Evolutionary conservation across 1,140 invertebrate species (phyloP).

Genomic region (Whitmania pigra): DNA sequence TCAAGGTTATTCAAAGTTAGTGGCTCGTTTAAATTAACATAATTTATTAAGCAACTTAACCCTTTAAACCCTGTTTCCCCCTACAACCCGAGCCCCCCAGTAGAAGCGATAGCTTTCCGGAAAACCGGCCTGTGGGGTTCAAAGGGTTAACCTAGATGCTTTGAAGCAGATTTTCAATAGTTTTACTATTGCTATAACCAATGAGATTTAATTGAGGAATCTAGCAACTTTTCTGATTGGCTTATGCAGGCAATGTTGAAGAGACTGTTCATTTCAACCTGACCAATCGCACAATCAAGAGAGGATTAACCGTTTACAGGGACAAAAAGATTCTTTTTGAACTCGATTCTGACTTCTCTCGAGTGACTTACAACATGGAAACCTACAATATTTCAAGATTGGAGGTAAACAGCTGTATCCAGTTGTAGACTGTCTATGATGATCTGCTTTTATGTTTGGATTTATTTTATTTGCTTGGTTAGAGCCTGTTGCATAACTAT

Average conservation of each 20-base stretch:
- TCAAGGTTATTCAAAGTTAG: conserved; percentile 1
- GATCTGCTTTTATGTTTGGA: background rate
- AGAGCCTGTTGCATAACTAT: too few relatives aligned
- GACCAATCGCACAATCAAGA: conserved; percentile 11
- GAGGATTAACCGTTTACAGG: background rate
- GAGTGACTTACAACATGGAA: background rate
- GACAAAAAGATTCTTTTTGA: background rate
- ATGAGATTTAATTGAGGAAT: background rate
- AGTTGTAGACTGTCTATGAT: background rate
- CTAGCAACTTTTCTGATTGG: background rate
- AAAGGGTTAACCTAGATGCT: background rate
- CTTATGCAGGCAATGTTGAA: background rate
- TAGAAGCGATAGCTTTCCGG: too few relatives aligned
- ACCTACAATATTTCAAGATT: background rate
- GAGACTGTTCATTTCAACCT: conserved; percentile 2
- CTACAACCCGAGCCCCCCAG: too few relatives aligned
- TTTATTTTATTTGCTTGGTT: too few relatives aligned
- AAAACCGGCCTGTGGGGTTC: too few relatives aligned
- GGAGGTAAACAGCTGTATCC: background rate
- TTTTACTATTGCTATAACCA: background rate
- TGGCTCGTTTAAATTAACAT: background rate
- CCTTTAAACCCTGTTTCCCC: too few relatives aligned
- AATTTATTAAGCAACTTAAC: background rate
- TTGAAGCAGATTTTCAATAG: background rate
- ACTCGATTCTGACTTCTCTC: background rate